phyloP scores from a whole-genome alignment of 1,140 invertebrate species.

The Drosophila arizonae region DNA sequence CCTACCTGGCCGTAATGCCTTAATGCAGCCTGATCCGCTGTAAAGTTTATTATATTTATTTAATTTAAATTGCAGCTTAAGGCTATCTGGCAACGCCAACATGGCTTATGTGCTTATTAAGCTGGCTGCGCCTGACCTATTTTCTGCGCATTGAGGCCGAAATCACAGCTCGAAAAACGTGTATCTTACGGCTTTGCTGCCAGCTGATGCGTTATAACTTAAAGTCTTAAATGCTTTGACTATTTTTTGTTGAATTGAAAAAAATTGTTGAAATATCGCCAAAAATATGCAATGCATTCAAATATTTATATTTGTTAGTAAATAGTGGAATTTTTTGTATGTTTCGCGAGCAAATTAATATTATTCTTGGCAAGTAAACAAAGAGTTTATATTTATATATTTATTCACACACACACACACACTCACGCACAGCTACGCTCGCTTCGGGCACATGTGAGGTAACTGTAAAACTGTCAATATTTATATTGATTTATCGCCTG shows the following conservation, averaged over 20 bases:
- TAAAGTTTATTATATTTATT: neutral
- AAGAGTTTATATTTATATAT: slow-evolving; percentile 21
- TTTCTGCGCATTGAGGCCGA: neutral
- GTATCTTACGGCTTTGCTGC: neutral
- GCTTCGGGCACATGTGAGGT: neutral
- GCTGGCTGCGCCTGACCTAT: slow-evolving; percentile 7
- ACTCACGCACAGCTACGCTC: slow-evolving; percentile 25
- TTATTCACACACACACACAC: slow-evolving; percentile 6
- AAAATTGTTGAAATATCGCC: neutral
- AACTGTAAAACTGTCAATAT: slow-evolving; percentile 64
- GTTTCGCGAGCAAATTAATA: slow-evolving; percentile 12
- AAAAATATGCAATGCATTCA: slow-evolving; percentile 21
- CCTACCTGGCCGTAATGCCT: neutral
- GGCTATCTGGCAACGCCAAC: slow-evolving; percentile 12
- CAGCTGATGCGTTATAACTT: neutral
- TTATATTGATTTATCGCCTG: slow-evolving; percentile 64
- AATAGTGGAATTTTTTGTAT: too few relatives aligned
- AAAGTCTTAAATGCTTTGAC: neutral
- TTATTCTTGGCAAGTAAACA: slow-evolving; percentile 17
- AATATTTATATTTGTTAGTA: slow-evolving; percentile 23
- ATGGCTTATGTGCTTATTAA: neutral
- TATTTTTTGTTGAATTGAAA: too few relatives aligned
- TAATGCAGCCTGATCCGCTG: neutral
- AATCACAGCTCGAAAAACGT: neutral
- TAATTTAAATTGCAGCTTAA: neutral